Evolutionary conservation across 2,888 invertebrate species (phyloP).

Genomic region (Scelioninae gen. 1): DNA sequence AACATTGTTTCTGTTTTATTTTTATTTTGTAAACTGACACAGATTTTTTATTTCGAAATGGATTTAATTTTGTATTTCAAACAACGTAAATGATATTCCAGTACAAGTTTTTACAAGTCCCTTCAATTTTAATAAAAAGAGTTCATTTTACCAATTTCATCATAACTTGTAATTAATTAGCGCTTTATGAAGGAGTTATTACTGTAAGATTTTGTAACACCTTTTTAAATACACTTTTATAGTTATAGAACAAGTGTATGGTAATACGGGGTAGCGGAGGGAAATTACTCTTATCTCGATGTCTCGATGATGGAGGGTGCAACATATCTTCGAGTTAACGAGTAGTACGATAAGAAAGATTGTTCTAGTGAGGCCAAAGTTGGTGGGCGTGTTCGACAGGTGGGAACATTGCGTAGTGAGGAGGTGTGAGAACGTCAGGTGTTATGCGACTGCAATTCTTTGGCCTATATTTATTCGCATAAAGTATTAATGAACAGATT

Average conservation of each 20-base stretch:
- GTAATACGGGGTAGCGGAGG: conserved; percentile 38
- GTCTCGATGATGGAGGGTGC: conserved; percentile 63
- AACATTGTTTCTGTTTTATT: too few species aligned
- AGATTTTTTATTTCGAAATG: too few species aligned
- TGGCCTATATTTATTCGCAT: conserved; percentile 38
- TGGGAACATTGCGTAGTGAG: conserved; percentile 69
- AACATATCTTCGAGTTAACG: conserved; percentile 73
- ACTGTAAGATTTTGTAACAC: conserved; percentile 52
- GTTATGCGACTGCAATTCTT: conserved; percentile 57
- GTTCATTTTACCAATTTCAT: conserved; percentile 24
- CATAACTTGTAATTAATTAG: conserved; percentile 39
- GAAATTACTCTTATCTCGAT: conserved; percentile 60
- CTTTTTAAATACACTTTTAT: conserved; percentile 55
- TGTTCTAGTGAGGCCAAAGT: conserved; percentile 54
- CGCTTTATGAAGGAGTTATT: conserved; percentile 48
- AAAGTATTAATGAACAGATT: conserved; percentile 11
- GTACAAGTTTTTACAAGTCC: neutral
- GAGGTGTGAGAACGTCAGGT: conserved; percentile 68
- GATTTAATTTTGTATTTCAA: too few species aligned
- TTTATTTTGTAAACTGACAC: too few species aligned
- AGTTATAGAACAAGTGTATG: conserved; percentile 37
- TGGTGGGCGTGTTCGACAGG: conserved; percentile 76
- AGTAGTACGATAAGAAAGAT: conserved; percentile 70
- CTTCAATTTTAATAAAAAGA: conserved; percentile 5
- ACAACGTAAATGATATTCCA: too few species aligned